Evolutionary conservation across 2,888 invertebrate species (phyloP).

Genomic region (Tenthredo scrophulariae): DNA sequence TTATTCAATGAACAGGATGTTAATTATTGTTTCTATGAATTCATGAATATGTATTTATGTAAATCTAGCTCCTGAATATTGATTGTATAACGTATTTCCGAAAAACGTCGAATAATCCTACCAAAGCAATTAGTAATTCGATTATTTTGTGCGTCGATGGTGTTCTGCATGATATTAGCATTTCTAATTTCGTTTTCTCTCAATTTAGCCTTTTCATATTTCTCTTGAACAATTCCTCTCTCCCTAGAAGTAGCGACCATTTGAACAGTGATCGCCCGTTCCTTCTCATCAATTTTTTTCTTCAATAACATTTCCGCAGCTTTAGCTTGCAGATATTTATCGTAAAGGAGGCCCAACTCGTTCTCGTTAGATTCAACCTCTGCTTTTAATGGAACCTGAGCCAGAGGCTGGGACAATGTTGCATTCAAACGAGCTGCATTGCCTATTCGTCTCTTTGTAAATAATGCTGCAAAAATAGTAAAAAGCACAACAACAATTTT

Average conservation of each 20-base stretch:
- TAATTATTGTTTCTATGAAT: not conserved
- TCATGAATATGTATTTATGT: not conserved
- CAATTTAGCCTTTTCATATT: constrained; percentile 59
- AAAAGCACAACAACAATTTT: not conserved
- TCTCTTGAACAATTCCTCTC: constrained; percentile 58
- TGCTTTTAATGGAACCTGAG: constrained; percentile 56
- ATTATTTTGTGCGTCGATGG: constrained; percentile 59
- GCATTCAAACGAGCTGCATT: not conserved
- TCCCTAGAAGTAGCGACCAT: constrained; percentile 63
- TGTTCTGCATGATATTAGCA: constrained; percentile 60
- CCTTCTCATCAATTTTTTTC: constrained; percentile 60
- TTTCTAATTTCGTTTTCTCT: constrained; percentile 62
- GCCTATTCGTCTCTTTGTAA: constrained; percentile 24
- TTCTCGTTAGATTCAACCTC: constrained; percentile 59
- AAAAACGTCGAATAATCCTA: constrained; percentile 53
- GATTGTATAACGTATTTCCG: not conserved
- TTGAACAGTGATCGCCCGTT: constrained; percentile 56
- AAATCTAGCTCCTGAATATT: not conserved
- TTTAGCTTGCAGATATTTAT: constrained; percentile 62
- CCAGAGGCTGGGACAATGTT: constrained; percentile 19
- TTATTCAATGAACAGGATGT: not conserved
- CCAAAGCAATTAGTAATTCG: constrained; percentile 57
- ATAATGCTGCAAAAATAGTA: not conserved
- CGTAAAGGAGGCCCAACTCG: constrained; percentile 63
- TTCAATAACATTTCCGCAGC: constrained; percentile 61